Conservation (phyloP, 1,140 invertebrate genomes). For the Hermetia illucens region DNA sequence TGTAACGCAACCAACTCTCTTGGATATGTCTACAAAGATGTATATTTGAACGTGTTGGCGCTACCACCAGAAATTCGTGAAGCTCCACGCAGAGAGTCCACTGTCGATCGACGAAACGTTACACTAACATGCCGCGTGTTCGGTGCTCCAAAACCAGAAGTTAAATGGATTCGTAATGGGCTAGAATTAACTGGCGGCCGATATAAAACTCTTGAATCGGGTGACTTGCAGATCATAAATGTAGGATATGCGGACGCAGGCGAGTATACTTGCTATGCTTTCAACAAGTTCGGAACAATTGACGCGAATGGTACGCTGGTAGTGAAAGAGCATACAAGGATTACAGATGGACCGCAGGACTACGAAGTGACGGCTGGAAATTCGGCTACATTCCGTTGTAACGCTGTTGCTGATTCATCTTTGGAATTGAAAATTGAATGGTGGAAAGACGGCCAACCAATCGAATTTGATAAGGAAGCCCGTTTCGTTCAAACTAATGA, state of each 20-base stretch:
- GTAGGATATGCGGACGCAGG: slow-evolving; percentile 76
- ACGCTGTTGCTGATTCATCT: slow-evolving; percentile 71
- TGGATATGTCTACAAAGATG: slow-evolving; percentile 96
- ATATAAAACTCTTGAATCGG: slow-evolving; percentile 53
- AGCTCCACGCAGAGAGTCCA: slow-evolving; percentile 60
- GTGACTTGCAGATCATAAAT: slow-evolving; percentile 73
- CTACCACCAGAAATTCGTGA: slow-evolving; percentile 81
- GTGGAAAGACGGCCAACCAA: slow-evolving; percentile 68
- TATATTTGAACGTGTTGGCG: slow-evolving; percentile 92
- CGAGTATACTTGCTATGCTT: slow-evolving; percentile 79
- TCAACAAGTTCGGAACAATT: slow-evolving; percentile 80
- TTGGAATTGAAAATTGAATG: slow-evolving; percentile 73
- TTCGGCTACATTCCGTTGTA: slow-evolving; percentile 84
- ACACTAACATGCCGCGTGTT: slow-evolving; percentile 85
- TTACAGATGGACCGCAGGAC: slow-evolving; percentile 73
- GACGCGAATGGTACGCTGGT: slow-evolving; percentile 58
- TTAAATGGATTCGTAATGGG: slow-evolving; percentile 83
- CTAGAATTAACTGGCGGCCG: slow-evolving; percentile 73
- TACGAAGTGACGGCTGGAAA: slow-evolving; percentile 83
- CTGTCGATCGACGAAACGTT: slow-evolving; percentile 70
- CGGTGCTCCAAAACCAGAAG: slow-evolving; percentile 83
- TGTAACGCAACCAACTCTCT: slow-evolving; percentile 98
- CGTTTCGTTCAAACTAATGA: slow-evolving; percentile 71
- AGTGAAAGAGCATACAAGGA: slow-evolving; percentile 76
- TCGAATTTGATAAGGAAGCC: slow-evolving; percentile 78